A percentile compares a stretch with the other conserved stretches of the same genome.
phyloP scores from a whole-genome alignment of 2,797 vertebrate species.

The Pempheris klunzingeri region DNA sequence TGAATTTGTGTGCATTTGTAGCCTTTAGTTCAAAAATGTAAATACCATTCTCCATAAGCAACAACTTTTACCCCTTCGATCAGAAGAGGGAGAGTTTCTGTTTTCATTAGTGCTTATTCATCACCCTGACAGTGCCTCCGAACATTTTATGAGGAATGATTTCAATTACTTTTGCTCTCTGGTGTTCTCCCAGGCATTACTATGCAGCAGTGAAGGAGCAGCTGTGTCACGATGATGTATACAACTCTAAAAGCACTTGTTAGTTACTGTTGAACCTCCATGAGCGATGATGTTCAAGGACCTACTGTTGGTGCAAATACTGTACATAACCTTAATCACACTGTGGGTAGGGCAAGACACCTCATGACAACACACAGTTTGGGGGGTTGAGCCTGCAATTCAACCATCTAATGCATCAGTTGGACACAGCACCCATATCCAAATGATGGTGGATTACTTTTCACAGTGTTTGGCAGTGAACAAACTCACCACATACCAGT shows the following conservation, averaged over 20 bases:
- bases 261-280: conserved; percentile 66
- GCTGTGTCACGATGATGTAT: conserved; percentile 67
- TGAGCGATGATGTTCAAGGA: conserved; percentile 61
- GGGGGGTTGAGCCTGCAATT: conserved; percentile 4
- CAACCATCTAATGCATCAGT: conserved; percentile 9
- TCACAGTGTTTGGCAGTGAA: conserved; percentile 29
- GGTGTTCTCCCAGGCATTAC: conserved; percentile 64
- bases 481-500: background rate
- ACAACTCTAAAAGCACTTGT: conserved; percentile 68
- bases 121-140: conserved; percentile 65
- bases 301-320: conserved; percentile 16
- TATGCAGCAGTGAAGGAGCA: conserved; percentile 65
- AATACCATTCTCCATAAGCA: conserved; percentile 39
- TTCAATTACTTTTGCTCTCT: conserved; percentile 76
- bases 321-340: conserved; percentile 26
- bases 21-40: conserved; percentile 47
- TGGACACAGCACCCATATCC: conserved; percentile 12
- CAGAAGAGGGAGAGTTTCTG: conserved; percentile 42
- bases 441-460: conserved; percentile 34
- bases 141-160: conserved; percentile 76
- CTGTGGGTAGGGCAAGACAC: background rate
- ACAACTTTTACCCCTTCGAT: conserved; percentile 53
- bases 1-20: conserved; percentile 47
- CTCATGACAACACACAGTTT: background rate
- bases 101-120: conserved; percentile 65